Evolutionary conservation across 2,888 invertebrate genomes (phyloP), one percentile per base, ranked within the genome.

Genomic region (Odontomyia ornata): DNA sequence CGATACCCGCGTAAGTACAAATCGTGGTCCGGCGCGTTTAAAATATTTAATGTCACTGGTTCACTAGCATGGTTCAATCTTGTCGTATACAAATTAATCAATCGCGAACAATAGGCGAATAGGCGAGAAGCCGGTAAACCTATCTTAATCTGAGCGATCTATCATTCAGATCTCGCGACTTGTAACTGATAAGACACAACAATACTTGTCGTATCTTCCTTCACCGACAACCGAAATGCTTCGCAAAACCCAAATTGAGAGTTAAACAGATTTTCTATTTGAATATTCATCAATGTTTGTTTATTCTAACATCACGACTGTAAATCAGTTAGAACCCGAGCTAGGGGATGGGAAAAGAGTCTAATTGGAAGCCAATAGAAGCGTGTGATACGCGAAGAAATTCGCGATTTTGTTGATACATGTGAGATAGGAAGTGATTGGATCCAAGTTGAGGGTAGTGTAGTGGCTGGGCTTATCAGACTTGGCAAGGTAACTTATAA

Each of bases 81-180:
- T 30, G 23, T 47, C 47, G 46, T 69, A 69, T n/a, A n/a, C n/a
- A 69, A 69, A 69, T 60, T 73, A 57, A 73, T 72, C 71, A 72
- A 72, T 72, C 52, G 52, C 11, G 71, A 56, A 72, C 71, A 72
- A 72, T 72, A 56, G 71, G 36, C 56, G 28, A 72, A 72, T 72
- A 56, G 71, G 36, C 56, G 28, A 56, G 28, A 56, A 72, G 56
- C 52, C 71, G 71, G 71, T 72, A 72, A 52, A 52, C 52, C 52
- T 72, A 72, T 57, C 27, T 60, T 73, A 60, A 73, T 73, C 73
- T 30, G 36, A 69, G 13, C 73, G 60, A 73, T 73, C 73, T 73
- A 73, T 73, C 71, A 72, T 72, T 27, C 18, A 72, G 71, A 72
- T 72, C 73, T 60, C 60, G 21, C 57, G 36, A n/a, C 36, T 43